These are phyloP conservation scores for Otus sunia DNA, from an alignment of 2,113 vertebrate genomes.

Conservation along the genomic window DNA sequence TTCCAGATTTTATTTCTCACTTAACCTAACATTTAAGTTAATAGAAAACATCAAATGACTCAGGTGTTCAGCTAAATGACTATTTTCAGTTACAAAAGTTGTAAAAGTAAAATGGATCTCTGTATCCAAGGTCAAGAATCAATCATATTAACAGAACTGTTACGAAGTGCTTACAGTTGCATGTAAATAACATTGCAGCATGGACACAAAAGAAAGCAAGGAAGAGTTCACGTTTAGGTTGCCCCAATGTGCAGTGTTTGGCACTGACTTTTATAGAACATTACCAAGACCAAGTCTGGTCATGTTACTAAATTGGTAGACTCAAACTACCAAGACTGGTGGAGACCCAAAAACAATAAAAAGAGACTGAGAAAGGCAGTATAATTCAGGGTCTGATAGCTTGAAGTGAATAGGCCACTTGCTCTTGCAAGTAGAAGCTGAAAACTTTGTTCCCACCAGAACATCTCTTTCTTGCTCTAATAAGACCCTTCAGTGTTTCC, in stretches of 20 bases:
- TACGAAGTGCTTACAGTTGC: not conserved
- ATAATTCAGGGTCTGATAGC: not conserved
- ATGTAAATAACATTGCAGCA: not conserved
- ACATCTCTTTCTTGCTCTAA: not conserved
- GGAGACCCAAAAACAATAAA: not conserved
- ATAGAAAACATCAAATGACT: not conserved
- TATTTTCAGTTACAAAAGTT: not conserved
- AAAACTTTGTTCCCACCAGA: not conserved
- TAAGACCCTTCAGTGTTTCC: not conserved
- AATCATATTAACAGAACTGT: not conserved
- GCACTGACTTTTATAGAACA: not conserved
- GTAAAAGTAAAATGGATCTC: not conserved
- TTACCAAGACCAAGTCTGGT: not conserved
- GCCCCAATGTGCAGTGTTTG: not conserved
- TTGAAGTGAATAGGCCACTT: not conserved
- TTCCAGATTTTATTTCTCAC: not conserved
- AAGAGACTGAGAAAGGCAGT: not conserved
- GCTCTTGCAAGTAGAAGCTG: not conserved
- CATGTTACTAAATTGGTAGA: not conserved
- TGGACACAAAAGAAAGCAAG: not conserved
- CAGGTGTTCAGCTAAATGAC: not conserved
- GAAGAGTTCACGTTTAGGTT: not conserved
- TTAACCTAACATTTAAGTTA: conserved; percentile 12
- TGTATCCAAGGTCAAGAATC: not conserved
- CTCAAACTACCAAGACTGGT: not conserved